These are phyloP conservation scores for Drosophila sordidula DNA, from an alignment of 2,888 invertebrate species.

Conservation along the genomic window DNA sequence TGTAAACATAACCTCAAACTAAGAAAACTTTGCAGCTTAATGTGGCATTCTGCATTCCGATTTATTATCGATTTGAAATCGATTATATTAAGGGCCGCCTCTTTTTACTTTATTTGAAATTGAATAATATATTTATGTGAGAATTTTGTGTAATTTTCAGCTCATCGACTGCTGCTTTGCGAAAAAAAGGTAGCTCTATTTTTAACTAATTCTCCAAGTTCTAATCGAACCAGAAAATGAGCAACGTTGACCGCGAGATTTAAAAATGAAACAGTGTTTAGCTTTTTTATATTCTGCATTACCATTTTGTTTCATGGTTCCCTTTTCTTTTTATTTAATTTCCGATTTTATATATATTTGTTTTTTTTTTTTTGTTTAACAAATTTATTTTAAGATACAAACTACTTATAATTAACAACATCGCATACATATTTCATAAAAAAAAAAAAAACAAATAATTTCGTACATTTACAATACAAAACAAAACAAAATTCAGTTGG, in stretches of 20 bases:
- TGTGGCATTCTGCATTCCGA: constrained; percentile 2
- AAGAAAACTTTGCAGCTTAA: neutral
- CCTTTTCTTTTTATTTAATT: constrained; percentile 47
- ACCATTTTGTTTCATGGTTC: constrained; percentile 39
- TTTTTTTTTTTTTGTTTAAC: constrained; percentile 56
- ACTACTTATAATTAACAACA: constrained; percentile 76
- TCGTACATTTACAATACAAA: constrained; percentile 59
- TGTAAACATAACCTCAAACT: constrained; percentile 41
- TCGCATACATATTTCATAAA: constrained; percentile 68
- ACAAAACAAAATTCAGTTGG: constrained; percentile 29
- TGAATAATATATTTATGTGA: neutral
- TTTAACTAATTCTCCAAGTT: neutral
- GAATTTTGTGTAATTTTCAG: neutral
- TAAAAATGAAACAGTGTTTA: constrained; percentile 1
- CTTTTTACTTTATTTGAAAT: neutral
- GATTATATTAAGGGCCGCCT: neutral
- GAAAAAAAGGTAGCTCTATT: neutral
- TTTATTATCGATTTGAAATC: constrained; percentile 21
- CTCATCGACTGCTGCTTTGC: neutral
- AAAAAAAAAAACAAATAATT: constrained; percentile 68
- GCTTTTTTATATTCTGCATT: constrained; percentile 7
- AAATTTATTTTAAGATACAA: constrained; percentile 69
- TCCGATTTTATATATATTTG: constrained; percentile 44
- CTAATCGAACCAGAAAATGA: neutral
- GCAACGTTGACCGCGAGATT: neutral